phyloP scores from a whole-genome alignment of 2,888 invertebrate species.

The Thymelicus sylvestris region DNA sequence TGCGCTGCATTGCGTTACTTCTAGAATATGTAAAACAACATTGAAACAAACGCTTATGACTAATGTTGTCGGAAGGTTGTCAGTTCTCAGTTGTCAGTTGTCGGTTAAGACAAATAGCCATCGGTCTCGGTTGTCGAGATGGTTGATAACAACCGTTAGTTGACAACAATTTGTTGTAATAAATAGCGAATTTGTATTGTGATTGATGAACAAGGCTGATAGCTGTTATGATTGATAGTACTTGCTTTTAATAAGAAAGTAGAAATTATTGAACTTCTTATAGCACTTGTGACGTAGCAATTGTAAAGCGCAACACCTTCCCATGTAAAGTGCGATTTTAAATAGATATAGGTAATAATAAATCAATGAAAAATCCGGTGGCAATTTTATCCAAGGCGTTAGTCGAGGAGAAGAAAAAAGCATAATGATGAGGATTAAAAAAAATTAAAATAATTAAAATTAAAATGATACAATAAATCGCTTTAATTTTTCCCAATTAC shows the following conservation, averaged over 20 bases:
- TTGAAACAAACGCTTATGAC: slow-evolving; percentile 5
- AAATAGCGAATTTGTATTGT: slow-evolving; percentile 6
- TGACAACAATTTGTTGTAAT: slow-evolving; percentile 23
- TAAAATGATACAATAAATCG: too few species aligned
- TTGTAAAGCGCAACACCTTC: too few species aligned
- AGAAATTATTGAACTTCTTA: neutral
- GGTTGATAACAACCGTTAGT: slow-evolving; percentile 12
- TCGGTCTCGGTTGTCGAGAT: slow-evolving; percentile 13
- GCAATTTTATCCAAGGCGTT: too few species aligned
- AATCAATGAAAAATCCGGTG: too few species aligned
- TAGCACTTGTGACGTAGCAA: neutral
- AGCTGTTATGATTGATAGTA: slow-evolving; percentile 9
- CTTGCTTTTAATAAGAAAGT: neutral
- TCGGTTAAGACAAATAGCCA: slow-evolving; percentile 13
- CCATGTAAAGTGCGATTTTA: too few species aligned
- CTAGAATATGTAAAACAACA: neutral
- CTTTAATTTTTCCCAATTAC: too few species aligned
- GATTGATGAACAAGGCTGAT: slow-evolving; percentile 9
- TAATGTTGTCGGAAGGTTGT: neutral
- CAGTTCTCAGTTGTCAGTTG: slow-evolving; percentile 8
- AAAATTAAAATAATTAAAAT: too few species aligned
- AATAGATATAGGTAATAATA: too few species aligned
- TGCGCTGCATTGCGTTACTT: neutral
- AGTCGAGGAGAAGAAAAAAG: too few species aligned
- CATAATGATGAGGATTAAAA: too few species aligned